Evolutionary conservation across 2,888 invertebrate species (phyloP), one percentile per base, ranked within the genome.

Genomic region (Heliconius hortense): DNA sequence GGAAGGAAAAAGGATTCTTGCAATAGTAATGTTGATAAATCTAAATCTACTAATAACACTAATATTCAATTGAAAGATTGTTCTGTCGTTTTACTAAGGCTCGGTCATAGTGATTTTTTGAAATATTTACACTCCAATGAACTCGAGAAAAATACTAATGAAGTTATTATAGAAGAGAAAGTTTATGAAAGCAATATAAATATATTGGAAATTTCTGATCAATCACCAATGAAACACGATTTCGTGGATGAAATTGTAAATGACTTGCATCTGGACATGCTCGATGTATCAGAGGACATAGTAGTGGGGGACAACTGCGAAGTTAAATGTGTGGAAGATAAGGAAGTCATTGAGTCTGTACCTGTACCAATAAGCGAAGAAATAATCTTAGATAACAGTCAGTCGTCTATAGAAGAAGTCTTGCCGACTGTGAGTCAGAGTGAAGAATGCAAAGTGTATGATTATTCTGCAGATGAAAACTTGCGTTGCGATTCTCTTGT

Each of bases 271-370:
- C 89, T 94, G 81, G 93, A 93, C 76, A 93, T 93, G 93, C 84
- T 94, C 75, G 93, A 93, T 83, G 93, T 93, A 0, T 94, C 93
- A 0, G 94, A 93, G 81, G 93, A 93, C 77, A 93, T 94, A 74
- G 87, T 91, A 0, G 91, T 94, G 76, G 93, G 90, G 1, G 90
- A 90, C 59, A 87, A 80, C 74, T 88, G 86, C 82, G 92, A 92
- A 74, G 81, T 87, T 0, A 92, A 92, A 78, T 82, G 76, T 35
- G 66, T 78, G 43, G 87, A 84, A 72, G 88, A 88, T 66, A 91
- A 89, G 79, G 86, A 84, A 71, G 74, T 79, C 2, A 80, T 81
- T 39, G 88, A 84, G 53, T 83, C 81, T 24, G 68, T 80, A 21
- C 82, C 82, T 26, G 80, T 85, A 15, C 74, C 83, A 4, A 81